Percentiles rank a stretch among this genome's conserved stretches.
These are phyloP conservation scores for Aspiorhynchus laticeps DNA, from an alignment of 2,113 vertebrate genomes.

Conservation along the genomic window DNA sequence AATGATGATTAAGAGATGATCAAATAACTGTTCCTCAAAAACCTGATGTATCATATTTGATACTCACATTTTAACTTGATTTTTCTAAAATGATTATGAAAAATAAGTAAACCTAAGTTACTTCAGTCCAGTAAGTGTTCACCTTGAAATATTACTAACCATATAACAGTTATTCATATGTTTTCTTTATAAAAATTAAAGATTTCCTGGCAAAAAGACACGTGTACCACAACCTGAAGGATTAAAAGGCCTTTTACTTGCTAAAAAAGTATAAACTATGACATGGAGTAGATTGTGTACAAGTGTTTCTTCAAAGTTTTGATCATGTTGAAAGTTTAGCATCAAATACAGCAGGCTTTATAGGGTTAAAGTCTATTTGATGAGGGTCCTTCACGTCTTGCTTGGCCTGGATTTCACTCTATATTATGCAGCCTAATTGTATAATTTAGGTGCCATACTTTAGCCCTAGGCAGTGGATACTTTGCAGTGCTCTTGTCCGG, in stretches of 20 bases:
- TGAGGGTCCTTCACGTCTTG: neutral
- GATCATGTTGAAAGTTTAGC: neutral
- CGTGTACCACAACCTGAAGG: neutral
- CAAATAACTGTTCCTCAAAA: no score
- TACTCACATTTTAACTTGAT: no score
- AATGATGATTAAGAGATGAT: no score
- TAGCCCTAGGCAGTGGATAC: slow-evolving; percentile 6
- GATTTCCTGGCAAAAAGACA: neutral
- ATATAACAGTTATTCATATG: neutral
- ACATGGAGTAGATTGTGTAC: neutral
- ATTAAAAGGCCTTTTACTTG: neutral
- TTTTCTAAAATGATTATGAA: no score
- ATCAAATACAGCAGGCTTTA: neutral
- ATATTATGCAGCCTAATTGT: slow-evolving; percentile 2
- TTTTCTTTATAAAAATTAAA: no score
- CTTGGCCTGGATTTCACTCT: slow-evolving; percentile 27
- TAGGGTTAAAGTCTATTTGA: slow-evolving; percentile 10
- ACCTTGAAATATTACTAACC: neutral
- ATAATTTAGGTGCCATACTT: slow-evolving; percentile 29
- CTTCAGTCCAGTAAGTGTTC: neutral
- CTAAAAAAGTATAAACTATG: neutral
- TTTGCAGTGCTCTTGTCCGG: slow-evolving; percentile 14
- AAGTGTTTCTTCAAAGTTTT: neutral
- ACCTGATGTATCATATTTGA: no score
- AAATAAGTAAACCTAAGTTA: no score